Evolutionary conservation across 2,113 vertebrate species (phyloP), one percentile per base, ranked within the genome.

Genomic region (Zosterops lateralis): DNA sequence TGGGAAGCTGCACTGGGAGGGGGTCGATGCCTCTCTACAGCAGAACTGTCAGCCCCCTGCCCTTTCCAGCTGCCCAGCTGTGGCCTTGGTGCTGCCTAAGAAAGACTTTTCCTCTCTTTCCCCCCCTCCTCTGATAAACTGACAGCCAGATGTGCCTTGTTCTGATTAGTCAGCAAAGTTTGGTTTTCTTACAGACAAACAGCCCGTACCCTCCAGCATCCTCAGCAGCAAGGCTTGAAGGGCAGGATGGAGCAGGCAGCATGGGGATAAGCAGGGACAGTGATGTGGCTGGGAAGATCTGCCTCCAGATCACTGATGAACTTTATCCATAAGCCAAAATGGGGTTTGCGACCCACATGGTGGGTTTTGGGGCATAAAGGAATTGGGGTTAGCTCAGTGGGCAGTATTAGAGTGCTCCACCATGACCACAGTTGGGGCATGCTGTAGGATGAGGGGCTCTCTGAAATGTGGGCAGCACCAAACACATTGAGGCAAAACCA

Each of bases 101-200:
- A 68, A 84, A 84, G 47, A 36, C 44, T 90, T 50, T 66, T 66
- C 38, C 0, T 2, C 20, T 44, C 10, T 13, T n/a, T 6, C 3
- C 5, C 31, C 15, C 3, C 0, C 1, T 2, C 21, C 36, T n/a
- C 53, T 84, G 68, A 84, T 94, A 84, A 93, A 44, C 56, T 81
- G 81, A 85, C 88, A 90, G 88, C 47, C 72, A 78, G 72, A 48
- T 15, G 0, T 58, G 61, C 61, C 40, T 78, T 34, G 57, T 89
- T 93, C 86, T 92, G 94, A 65, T 84, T 92, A 89, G 76, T 86
- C 90, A 92, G 80, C 77, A 48, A 72, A 94, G 86, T 94, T 88
- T 84, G 56, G 72, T 19, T 86, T 94, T 83, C 2, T 0, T 75
- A 14, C 0, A 2, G 68, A 84, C 93, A 84, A 84, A 81, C 83